Percentiles rank a stretch among this genome's conserved stretches.
phyloP scores from a whole-genome alignment of 1,140 invertebrate species.

The Drosophila mayri region DNA sequence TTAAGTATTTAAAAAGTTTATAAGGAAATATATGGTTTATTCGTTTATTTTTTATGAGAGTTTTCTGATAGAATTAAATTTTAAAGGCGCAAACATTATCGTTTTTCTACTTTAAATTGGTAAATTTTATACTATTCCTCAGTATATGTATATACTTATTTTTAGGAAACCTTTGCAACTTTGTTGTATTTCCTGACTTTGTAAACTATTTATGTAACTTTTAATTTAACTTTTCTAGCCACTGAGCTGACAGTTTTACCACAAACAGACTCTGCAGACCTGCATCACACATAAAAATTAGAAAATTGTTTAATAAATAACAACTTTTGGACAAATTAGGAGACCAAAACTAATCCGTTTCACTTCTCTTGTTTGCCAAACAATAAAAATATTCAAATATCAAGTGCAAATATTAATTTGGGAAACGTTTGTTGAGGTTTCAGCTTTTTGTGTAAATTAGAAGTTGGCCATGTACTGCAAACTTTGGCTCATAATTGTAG shows the following conservation, averaged over 20 bases:
- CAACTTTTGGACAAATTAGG: conserved; percentile 14
- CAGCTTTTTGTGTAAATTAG: conserved; percentile 21
- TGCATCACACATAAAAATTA: not conserved
- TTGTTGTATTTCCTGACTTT: not conserved
- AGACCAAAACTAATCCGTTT: not conserved
- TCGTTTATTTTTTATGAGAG: too few species aligned
- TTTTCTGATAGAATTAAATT: not conserved
- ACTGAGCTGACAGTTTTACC: not conserved
- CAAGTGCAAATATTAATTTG: conserved; percentile 5
- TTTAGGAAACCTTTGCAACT: too few species aligned
- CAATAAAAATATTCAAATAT: not conserved
- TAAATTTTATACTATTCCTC: not conserved
- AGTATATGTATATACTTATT: not conserved
- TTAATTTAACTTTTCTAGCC: conserved; percentile 6
- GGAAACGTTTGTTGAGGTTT: conserved; percentile 1
- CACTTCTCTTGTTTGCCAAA: not conserved
- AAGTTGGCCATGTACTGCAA: conserved; percentile 13
- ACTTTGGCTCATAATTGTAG: conserved; percentile 23
- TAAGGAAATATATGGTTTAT: not conserved
- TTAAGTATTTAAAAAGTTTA: not conserved
- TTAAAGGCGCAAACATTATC: not conserved
- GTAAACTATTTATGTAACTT: not conserved
- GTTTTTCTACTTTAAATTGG: not conserved
- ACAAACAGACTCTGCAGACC: not conserved
- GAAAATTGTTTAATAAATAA: conserved; percentile 5